phyloP scores from a whole-genome alignment of 2,113 vertebrate species.

The Glaucidium brasilianum region DNA sequence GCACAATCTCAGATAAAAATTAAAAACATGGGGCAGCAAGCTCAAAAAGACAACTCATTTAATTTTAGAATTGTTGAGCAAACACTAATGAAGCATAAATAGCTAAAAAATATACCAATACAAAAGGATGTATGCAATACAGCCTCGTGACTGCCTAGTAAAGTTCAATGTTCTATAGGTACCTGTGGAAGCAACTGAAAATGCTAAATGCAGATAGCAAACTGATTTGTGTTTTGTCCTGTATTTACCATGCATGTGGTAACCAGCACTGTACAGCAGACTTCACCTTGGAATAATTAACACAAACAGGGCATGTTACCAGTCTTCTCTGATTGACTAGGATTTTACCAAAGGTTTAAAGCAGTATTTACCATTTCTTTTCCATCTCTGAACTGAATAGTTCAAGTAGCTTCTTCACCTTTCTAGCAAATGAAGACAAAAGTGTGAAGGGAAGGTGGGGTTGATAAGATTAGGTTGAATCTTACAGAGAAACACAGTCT shows the following conservation, averaged over 20 bases:
- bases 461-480: not conserved
- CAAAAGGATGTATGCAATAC: not conserved
- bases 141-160: not conserved
- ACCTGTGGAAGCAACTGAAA: not conserved
- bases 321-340: not conserved
- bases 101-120: not conserved
- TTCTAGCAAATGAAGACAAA: not conserved
- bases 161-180: not conserved
- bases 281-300: not conserved
- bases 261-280: not conserved
- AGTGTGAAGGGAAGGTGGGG: not conserved
- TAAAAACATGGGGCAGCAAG: not conserved
- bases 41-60: not conserved
- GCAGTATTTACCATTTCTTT: not conserved
- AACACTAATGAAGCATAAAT: not conserved
- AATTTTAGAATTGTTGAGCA: not conserved
- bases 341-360: not conserved
- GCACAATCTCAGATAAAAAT: not conserved
- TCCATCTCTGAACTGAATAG: not conserved
- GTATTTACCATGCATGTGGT: not conserved
- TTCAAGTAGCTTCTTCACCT: not conserved
- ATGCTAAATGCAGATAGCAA: not conserved
- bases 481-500: not conserved
- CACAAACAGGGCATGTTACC: not conserved
- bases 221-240: not conserved